Evolutionary conservation across 2,797 vertebrate genomes (phyloP).

Genomic region (Characodon lateralis): DNA sequence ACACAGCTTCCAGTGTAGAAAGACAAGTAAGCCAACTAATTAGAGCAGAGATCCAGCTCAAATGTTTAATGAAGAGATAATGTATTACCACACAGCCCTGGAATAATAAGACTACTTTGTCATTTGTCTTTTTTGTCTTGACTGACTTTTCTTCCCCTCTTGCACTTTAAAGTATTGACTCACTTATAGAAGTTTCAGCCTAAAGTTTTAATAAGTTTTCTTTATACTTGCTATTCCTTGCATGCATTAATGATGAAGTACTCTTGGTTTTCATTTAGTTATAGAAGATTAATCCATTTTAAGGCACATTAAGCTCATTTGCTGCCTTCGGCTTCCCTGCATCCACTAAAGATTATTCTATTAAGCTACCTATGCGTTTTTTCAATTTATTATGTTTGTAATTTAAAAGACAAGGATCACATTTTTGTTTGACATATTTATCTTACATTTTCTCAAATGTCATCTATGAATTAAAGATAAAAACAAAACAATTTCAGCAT

Average conservation of each 20-base stretch:
- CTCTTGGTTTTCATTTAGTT: conserved; percentile 57
- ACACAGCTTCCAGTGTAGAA: conserved; percentile 25
- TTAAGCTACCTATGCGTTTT: conserved; percentile 27
- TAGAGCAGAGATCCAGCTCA: conserved; percentile 48
- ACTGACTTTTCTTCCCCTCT: conserved; percentile 2
- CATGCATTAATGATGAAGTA: conserved; percentile 49
- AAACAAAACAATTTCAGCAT: not conserved
- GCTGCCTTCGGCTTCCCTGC: conserved; percentile 29
- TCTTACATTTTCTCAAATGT: not conserved
- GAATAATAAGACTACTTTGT: conserved; percentile 34
- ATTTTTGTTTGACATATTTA: not conserved
- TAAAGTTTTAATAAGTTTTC: conserved; percentile 41
- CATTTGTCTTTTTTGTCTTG: conserved; percentile 31
- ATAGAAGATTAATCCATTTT: conserved; percentile 63
- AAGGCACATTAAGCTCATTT: conserved; percentile 68
- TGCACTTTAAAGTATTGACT: conserved; percentile 25
- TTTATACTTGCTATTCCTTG: conserved; percentile 31
- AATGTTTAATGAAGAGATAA: conserved; percentile 60
- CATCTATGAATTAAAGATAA: not conserved
- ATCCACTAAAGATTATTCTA: conserved; percentile 53
- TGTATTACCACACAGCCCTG: conserved; percentile 13
- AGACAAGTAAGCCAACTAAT: conserved; percentile 37
- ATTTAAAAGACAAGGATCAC: not conserved
- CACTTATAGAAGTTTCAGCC: conserved; percentile 39
- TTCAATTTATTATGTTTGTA: conserved; percentile 23